These are phyloP conservation scores for Hydractinia symbiolongicarpus DNA, from an alignment of 30 jellyfish, hydroid and myxozoan species.

Conservation along the genomic window DNA sequence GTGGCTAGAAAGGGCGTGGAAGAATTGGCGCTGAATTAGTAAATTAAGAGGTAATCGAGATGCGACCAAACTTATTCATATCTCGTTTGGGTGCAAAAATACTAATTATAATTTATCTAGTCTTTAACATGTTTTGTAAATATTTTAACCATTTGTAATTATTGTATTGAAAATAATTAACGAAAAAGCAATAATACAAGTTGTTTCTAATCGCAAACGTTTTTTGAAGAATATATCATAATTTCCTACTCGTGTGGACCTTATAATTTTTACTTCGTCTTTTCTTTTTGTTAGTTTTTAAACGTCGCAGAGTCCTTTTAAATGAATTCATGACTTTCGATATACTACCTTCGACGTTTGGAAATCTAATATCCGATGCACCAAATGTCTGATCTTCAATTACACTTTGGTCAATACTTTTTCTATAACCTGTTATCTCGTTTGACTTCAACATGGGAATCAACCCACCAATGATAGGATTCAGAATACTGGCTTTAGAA, in stretches of 20 bases:
- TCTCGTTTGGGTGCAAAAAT: too few relatives aligned
- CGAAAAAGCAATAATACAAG: too few relatives aligned
- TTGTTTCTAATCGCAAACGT: too few relatives aligned
- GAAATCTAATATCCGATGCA: slow-evolving; percentile 12
- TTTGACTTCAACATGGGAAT: neutral
- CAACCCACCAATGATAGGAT: slow-evolving; percentile 3
- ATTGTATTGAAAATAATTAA: too few relatives aligned
- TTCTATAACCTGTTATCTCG: slow-evolving; percentile 8
- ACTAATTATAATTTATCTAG: too few relatives aligned
- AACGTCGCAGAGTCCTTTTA: neutral
- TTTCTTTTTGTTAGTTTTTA: neutral
- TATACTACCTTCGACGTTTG: slow-evolving; percentile 8
- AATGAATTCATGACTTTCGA: neutral
- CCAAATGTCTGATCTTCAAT: slow-evolving; percentile 10
- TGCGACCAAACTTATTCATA: too few relatives aligned
- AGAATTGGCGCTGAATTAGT: too few relatives aligned
- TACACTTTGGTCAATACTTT: slow-evolving; percentile 5
- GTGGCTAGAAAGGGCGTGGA: too few relatives aligned
- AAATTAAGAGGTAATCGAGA: too few relatives aligned
- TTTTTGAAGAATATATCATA: neutral
- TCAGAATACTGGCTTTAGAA: neutral
- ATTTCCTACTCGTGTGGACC: neutral
- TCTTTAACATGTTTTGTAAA: too few relatives aligned
- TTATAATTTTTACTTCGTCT: neutral
- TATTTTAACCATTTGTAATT: too few relatives aligned